Conservation (phyloP, 2,113 vertebrate genomes). For the Guaruba guarouba region DNA sequence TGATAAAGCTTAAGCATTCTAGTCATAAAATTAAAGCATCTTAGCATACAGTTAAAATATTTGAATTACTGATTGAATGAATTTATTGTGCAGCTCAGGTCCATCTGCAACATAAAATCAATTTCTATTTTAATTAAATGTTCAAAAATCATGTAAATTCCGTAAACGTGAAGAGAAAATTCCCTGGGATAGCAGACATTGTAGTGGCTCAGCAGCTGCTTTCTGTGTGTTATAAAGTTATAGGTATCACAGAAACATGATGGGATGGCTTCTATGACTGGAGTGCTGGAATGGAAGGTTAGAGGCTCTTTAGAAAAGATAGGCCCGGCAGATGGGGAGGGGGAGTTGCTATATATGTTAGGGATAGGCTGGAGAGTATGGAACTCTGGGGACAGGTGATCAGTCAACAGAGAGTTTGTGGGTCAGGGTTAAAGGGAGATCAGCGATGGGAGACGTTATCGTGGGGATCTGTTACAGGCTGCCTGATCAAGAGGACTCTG, state of each 20-base stretch:
- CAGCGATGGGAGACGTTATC: too few species aligned
- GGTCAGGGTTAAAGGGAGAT: too few species aligned
- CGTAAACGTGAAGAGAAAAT: background rate
- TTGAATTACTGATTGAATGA: background rate
- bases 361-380: too few species aligned
- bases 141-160: background rate
- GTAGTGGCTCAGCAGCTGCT: background rate
- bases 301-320: too few species aligned
- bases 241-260: background rate
- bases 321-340: too few species aligned
- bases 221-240: background rate
- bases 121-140: conserved; percentile 14
- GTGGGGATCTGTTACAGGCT: too few species aligned
- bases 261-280: too few species aligned
- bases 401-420: too few species aligned
- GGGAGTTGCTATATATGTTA: too few species aligned
- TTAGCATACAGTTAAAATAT: background rate
- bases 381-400: too few species aligned
- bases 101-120: background rate
- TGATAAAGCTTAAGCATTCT: background rate
- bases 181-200: background rate
- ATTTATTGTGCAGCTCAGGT: background rate
- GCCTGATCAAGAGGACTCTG: too few species aligned
- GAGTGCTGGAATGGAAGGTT: too few species aligned
- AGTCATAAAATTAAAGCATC: background rate